Evolutionary conservation across 2,797 vertebrate species (phyloP).

Genomic region (Syncerus caffer): DNA sequence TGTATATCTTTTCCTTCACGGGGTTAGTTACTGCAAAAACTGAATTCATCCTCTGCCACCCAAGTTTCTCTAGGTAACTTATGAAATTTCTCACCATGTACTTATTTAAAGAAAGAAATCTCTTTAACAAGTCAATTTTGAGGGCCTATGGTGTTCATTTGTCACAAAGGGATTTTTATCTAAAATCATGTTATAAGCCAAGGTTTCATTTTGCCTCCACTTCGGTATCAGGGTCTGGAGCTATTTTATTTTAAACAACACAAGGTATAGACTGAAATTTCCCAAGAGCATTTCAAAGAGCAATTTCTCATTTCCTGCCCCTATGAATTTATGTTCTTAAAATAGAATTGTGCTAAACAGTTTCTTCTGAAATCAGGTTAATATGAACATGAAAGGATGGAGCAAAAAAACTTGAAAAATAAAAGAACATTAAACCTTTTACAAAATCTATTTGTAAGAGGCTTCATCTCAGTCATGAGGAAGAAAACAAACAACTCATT

Average conservation of each 20-base stretch:
- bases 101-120: conserved; percentile 28
- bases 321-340: conserved; percentile 61
- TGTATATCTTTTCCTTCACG: not conserved
- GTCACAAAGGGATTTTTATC: conserved; percentile 31
- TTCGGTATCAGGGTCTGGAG: conserved; percentile 21
- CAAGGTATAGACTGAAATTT: conserved; percentile 57
- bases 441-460: not conserved
- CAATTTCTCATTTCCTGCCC: conserved; percentile 67
- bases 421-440: not conserved
- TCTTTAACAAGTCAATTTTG: conserved; percentile 39
- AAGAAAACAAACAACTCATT: not conserved
- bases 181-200: conserved; percentile 30
- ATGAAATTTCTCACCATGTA: not conserved
- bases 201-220: conserved; percentile 23
- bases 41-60: not conserved
- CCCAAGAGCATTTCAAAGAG: conserved; percentile 65
- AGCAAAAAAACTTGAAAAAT: not conserved
- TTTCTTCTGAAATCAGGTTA: conserved; percentile 64
- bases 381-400: conserved; percentile 39
- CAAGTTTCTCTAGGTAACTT: not conserved
- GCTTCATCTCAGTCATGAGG: not conserved
- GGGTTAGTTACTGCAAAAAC: not conserved
- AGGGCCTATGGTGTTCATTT: not conserved
- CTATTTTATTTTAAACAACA: conserved; percentile 68
- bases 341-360: conserved; percentile 53